Base-by-base conservation (phyloP, 53 echinoderm and acorn worm species). In the Zoroaster sp. region DNA sequence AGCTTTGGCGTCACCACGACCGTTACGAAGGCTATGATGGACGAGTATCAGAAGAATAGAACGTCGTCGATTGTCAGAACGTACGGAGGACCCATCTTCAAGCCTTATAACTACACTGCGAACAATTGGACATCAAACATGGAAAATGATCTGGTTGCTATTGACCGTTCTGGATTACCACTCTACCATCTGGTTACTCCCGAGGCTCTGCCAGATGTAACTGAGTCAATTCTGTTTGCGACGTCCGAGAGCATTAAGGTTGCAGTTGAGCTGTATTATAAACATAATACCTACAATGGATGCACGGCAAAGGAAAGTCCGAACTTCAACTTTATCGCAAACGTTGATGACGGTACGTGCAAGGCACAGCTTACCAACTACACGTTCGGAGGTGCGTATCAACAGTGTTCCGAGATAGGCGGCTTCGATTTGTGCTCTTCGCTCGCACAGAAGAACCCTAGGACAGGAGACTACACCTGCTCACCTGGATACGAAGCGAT, bases 321-420 rank as follows among this genome's bases (percentile, higher is more conserved):
- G 6, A 90, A 90, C 66, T 90, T 90, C 53, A 83, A 65, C 74
- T 90, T 73, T 74, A 73, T 43, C 20, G 83, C 90, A 1, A 90
- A 90, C 12, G n/a, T 83, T 20, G 83, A 90, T 35, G 90, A 90
- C 45, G 83, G 39, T n/a, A 72, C 83, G 0, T 90, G 90, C 45
- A 40, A 73, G 66, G 45, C 75, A 52, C 66, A 51, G 25, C 40
- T 49, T 40, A 82, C 73, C 65, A 83, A 90, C 66, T 82, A 82
- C 83, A 73, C 90, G 5, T 90, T 83, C 47, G 83, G 90, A 15
- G 90, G 90, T 44, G 90, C 74, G 15, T 90, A 90, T 65, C 82
- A 90, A 32, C 73, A 83, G 5, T 90, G 90, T 40, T 20, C 46
- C 6, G 11, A 35, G 18, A 34, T 21, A 17, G 80, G 80, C 4